A percentile compares a stretch with the other conserved stretches of the same genome.
phyloP scores from a whole-genome alignment of 2,113 vertebrate genomes.

The Dasypus novemcinctus region DNA sequence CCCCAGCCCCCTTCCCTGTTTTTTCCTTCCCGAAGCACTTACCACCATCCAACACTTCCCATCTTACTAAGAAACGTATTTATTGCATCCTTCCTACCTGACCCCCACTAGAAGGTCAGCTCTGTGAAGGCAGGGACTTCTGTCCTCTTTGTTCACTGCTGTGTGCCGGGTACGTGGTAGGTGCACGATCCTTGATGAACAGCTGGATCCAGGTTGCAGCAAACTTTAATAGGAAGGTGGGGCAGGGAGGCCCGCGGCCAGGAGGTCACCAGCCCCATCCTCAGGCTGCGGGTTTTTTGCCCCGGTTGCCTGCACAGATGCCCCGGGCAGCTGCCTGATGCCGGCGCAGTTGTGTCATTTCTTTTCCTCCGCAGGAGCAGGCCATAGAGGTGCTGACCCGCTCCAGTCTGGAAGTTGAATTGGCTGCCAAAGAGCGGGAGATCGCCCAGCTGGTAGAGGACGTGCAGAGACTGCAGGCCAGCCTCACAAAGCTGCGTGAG shows the following conservation, averaged over 20 bases:
- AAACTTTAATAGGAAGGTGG: too few species aligned
- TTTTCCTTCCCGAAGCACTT: background rate
- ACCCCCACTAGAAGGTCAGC: background rate
- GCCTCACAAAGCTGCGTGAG: conserved; percentile 95
- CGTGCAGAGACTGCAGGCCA: conserved; percentile 97
- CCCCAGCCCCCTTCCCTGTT: background rate
- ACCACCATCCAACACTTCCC: too few species aligned
- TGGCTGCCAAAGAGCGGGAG: conserved; percentile 97
- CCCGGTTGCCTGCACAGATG: accelerated
- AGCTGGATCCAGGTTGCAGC: background rate
- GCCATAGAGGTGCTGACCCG: conserved; percentile 89
- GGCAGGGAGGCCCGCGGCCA: too few species aligned
- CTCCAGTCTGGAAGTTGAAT: conserved; percentile 94
- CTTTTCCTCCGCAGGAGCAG: conserved; percentile 85
- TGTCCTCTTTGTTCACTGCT: background rate
- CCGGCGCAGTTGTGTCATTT: conserved; percentile 35
- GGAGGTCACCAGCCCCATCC: background rate
- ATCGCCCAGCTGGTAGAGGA: conserved; percentile 97
- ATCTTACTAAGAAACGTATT: background rate
- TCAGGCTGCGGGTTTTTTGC: background rate
- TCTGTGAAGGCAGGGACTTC: background rate
- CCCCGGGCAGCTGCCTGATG: accelerated
- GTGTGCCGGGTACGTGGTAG: background rate
- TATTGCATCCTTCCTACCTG: accelerated
- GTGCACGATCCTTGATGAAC: background rate